A percentile compares a stretch with the other conserved stretches of the same genome.
Evolutionary conservation across 2,113 vertebrate genomes (phyloP).

Genomic region (Channa maculata): DNA sequence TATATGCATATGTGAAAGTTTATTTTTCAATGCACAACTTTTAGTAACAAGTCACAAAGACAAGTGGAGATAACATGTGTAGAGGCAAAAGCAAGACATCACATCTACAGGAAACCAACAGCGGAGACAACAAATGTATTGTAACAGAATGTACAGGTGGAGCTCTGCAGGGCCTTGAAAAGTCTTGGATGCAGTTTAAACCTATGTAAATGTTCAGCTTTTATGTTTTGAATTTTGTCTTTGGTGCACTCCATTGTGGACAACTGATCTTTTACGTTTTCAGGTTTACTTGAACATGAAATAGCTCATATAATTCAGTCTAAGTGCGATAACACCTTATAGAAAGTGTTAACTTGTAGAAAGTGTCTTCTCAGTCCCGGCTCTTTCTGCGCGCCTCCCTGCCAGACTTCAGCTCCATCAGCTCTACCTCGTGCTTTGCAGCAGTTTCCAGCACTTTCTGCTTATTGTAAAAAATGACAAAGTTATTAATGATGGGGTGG

Average conservation of each 20-base stretch:
- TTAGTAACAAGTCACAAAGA: too few species aligned
- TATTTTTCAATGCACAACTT: too few species aligned
- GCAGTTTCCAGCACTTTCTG: conserved; percentile 96
- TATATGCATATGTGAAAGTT: too few species aligned
- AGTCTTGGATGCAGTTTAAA: background rate
- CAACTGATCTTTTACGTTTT: background rate
- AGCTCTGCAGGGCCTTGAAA: background rate
- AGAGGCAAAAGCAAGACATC: too few species aligned
- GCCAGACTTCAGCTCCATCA: conserved; percentile 92
- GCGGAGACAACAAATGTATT: too few species aligned
- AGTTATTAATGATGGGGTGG: conserved; percentile 98
- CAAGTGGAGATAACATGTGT: too few species aligned
- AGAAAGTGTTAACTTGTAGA: background rate
- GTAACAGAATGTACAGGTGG: too few species aligned
- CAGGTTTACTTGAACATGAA: background rate
- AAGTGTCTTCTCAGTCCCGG: conserved; percentile 29
- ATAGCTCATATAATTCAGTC: background rate
- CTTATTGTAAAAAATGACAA: conserved; percentile 96
- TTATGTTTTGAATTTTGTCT: background rate
- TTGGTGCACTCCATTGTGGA: background rate
- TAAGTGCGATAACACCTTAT: background rate
- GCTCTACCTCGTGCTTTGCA: conserved; percentile 93
- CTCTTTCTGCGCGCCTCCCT: conserved; percentile 71
- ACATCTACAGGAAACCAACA: too few species aligned
- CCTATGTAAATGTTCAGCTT: background rate